Base-by-base conservation (phyloP, 2,888 invertebrate genomes). In the Reticulitermes lucifugus region DNA sequence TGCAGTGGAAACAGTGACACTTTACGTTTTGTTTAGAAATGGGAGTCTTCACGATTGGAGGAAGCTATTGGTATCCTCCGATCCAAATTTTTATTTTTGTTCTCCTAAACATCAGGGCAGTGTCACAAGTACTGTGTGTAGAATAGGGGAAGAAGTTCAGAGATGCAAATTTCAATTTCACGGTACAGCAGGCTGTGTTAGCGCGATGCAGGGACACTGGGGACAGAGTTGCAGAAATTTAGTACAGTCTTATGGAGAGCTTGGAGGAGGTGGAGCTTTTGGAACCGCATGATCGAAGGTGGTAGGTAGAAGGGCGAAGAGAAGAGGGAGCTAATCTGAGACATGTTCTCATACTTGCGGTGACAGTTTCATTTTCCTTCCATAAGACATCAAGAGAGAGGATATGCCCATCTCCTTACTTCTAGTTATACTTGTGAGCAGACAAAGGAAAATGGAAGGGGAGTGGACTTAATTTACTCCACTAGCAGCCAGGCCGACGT, bases 151-250 rank as follows among this genome's bases (percentile, higher is more conserved):
- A 41, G 25, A 73, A 41, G 73, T 73, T 73, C 22, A 18, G 73
- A 73, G 73, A 41, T 73, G 73, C 73, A 73, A 73, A 73, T 73
- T 73, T 41, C 73, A 73, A 73, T 73, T 73, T 73, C 73, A 73
- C 73, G 73, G 73, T 73, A 73, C 73, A 41, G 41, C 73, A 73
- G 73, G 14, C 73, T 41, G 29, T 73, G 65, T 65, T 65, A n/a
- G n/a, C 65, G 65, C 55, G 14, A 18, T 5, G 25, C 4, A 41
- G 73, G 9, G 71, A 29, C 12, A 14, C 10, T 41, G 35, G 41
- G 12, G 29, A 2, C 35, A 35, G 41, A 18, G 73, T 3, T 73
- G 35, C 41, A 41, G 73, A 73, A 73, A 73, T 73, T 41, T 73
- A 73, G 73, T 21, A 41, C 73, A 41, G 73, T 73, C 35, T 73